Base-by-base conservation (phyloP, 2,888 invertebrate species). In the Sialis lutaria region DNA sequence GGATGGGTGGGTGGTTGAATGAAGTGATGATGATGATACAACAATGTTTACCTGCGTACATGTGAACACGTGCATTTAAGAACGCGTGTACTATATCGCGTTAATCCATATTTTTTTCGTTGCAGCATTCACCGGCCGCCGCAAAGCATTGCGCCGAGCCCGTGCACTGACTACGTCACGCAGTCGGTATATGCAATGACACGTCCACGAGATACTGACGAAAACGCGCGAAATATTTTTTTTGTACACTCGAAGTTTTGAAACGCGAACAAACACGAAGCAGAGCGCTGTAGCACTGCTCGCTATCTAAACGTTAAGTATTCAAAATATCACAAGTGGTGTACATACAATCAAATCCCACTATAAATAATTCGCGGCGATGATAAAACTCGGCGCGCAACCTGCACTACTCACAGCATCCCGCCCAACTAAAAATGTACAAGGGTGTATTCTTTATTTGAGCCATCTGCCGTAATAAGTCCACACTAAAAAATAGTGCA, bases 401-500 rank as follows among this genome's bases (percentile, higher is more conserved):
- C 22, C 22, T 22, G 22, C 22, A 22, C 22, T 22, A 22, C 22
- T 22, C 22, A 22, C 22, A 22, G 22, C 22, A 22, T 22, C 22
- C 22, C 22, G 22, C 22, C 22, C 42, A 47, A 47, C 47, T 47
- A 47, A 47, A 47, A 47, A 47, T 35, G 42, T 42, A 47, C 51
- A 52, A 49, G 57, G 50, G 54, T 55, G 64, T 65, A 65, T 65
- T 64, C 66, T 65, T 67, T 65, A 67, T 65, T 65, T 72, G 72
- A 73, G 73, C 72, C 74, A 73, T 73, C 73, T 73, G 73, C 70
- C 69, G 73, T 72, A 72, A 73, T 73, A 72, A 73, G 70, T 47
- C 71, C 65, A 68, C 71, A 72, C 73, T 73, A 73, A 73, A 73
- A 73, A 73, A 72, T 73, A 73, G 72, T 72, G 73, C 72, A 72